Evolutionary conservation across 2,113 vertebrate genomes (phyloP), one percentile per base, ranked within the genome.

Genomic region (Alectura lathami): DNA sequence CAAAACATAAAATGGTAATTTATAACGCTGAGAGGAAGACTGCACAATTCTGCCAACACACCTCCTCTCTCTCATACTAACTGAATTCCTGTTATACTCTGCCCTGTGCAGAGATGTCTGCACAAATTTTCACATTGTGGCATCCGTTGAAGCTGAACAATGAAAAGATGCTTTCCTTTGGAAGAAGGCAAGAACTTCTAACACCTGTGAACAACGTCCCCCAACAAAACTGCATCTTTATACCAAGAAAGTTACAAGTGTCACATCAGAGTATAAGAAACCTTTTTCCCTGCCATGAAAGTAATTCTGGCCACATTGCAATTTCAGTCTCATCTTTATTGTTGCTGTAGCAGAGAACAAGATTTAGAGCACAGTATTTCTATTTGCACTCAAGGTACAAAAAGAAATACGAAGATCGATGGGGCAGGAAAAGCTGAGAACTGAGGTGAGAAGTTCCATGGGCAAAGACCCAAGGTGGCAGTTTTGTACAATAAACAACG

Each of bases 401-500:
- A 88, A 79, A 85, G 21, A 79, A 92, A 92, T 89, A 47, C 32
- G 48, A 82, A 79, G 47, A 34, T 50, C 53, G 59, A 21, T 0
- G 0, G 26, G 43, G 27, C 81, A 91, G 66, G 81, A 91, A 88
- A 69, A 92, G 17, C 14, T 72, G 48, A 87, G 23, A 76, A 32
- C 10, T 62, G 70, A 88, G 86, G 51, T 64, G 63, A 92, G 67
- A 86, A n/a, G 74, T 85, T 85, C 53, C 72, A n/a, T 73, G 56
- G 53, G 77, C 74, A 82, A 66, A 57, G 89, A 91, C 64, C 83
- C 40, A 30, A 11, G 67, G 57, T 66, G 78, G 62, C 42, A 79
- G 53, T 62, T 84, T 79, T 4, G 1, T 73, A 83, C 40, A 91
- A 62, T 66, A 93, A 97, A 84, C 76, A 93, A 81, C n/a, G 69